Evolutionary conservation across 2,113 vertebrate species (phyloP), one percentile per base, ranked within the genome.

Genomic region (Grammatotria lemairii): DNA sequence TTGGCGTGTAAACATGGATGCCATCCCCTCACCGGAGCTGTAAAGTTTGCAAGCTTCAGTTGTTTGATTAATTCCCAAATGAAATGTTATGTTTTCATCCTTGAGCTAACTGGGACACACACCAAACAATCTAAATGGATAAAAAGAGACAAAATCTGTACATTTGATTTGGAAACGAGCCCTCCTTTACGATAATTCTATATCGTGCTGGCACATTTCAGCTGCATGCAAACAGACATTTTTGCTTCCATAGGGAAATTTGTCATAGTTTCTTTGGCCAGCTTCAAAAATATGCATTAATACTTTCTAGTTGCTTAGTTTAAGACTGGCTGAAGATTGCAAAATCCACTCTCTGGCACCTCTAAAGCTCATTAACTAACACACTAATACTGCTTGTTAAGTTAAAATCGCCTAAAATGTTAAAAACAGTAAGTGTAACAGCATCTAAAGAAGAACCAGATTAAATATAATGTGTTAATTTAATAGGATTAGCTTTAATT

Each of bases 21-120:
- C n/a, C 65, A 70, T 70, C n/a, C 12, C 65, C 35, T 70, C 35
- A 70, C 35, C 0, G 0, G 35, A 70, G 35, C 35, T 70, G 5
- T 42, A 42, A 70, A 42, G 35, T 70, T 42, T 42, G 35, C 5
- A 70, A 42, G 35, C 40, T 45, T 28, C 40, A 73, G 13, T 26
- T 45, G 68, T 14, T 45, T 45, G 40, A 0, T 31, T 31, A 49
- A 19, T 19, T 49, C 4, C 26, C 7, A 19, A 47, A 49, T 49
- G 23, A 31, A 75, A 28, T 68, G 60, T 68, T 0, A 68, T 38
- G 60, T 21, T 68, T 68, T 68, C 33, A 68, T 68, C 19, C 19
- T 68, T 21, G 33, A 38, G 33, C 33, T 38, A 21, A 75, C 14
- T 75, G 68, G 42, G 70, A 47, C 9, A 19, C 57, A 31, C 23